These are phyloP conservation scores for Pseudomugil tenellus DNA, from an alignment of 2,797 vertebrate genomes.

Conservation along the genomic window DNA sequence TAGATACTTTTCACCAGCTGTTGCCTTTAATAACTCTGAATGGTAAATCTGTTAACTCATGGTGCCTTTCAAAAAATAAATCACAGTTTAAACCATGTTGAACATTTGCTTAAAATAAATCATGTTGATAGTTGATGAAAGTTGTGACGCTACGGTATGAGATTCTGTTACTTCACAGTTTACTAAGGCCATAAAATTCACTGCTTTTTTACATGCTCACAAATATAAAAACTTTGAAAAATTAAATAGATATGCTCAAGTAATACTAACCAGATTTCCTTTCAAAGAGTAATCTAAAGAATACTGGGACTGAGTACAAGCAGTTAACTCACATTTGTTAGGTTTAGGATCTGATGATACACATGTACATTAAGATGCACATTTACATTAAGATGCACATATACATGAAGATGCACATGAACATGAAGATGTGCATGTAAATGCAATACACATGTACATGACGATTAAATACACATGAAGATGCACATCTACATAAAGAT, in stretches of 20 bases:
- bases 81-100: conserved; percentile 24
- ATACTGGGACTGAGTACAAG: conserved; percentile 32
- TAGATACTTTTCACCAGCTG: conserved; percentile 50
- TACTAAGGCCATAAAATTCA: background rate
- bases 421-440: too few relatives aligned
- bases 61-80: background rate
- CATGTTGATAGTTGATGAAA: conserved; percentile 11
- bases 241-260: background rate
- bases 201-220: background rate
- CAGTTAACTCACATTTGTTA: conserved; percentile 9
- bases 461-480: too few relatives aligned
- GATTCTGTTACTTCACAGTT: conserved; percentile 46
- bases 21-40: conserved; percentile 37
- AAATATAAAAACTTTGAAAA: background rate
- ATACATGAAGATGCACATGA: too few relatives aligned
- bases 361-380: too few relatives aligned
- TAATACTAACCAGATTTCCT: conserved; percentile 29
- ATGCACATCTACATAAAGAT: too few relatives aligned
- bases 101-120: conserved; percentile 21
- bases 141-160: conserved; percentile 10
- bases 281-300: conserved; percentile 17
- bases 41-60: conserved; percentile 35
- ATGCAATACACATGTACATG: too few relatives aligned
- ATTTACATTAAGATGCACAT: too few relatives aligned
- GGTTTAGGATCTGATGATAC: background rate